phyloP scores from a whole-genome alignment of 2,888 invertebrate genomes.

The Cecidostiba fungosa region DNA sequence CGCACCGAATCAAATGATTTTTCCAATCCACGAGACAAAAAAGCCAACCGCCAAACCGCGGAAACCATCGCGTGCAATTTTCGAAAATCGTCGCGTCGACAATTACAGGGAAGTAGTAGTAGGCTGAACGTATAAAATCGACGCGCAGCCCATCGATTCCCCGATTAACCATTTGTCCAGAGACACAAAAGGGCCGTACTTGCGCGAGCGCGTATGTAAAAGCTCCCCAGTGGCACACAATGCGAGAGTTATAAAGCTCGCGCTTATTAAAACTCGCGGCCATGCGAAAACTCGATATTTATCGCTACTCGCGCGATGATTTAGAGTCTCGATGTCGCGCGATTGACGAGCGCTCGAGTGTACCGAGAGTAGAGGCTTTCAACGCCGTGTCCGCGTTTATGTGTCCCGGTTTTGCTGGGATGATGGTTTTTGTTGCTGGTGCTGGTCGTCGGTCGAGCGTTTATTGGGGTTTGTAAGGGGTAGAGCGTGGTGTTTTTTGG shows the following conservation, averaged over 20 bases:
- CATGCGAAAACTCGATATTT: conserved; percentile 27
- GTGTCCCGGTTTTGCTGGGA: not conserved
- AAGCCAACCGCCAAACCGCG: not conserved
- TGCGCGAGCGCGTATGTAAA: no score
- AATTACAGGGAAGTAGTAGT: not conserved
- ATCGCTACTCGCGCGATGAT: conserved; percentile 36
- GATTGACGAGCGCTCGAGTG: not conserved
- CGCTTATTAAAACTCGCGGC: conserved; percentile 48
- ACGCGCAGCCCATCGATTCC: not conserved
- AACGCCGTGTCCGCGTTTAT: not conserved
- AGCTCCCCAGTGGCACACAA: not conserved
- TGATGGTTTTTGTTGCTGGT: conserved; percentile 2
- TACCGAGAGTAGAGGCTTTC: not conserved
- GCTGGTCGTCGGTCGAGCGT: not conserved
- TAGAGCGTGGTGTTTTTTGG: not conserved
- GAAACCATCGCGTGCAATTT: not conserved
- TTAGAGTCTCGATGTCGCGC: not conserved
- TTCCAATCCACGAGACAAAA: not conserved
- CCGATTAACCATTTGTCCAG: conserved; percentile 24
- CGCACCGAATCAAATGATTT: not conserved
- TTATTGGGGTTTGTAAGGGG: not conserved
- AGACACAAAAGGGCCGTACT: not conserved
- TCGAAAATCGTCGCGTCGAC: not conserved
- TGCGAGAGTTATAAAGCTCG: conserved; percentile 27
- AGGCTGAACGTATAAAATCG: not conserved